Conservation (phyloP, 1,140 invertebrate genomes). For the Dryas iulia region DNA sequence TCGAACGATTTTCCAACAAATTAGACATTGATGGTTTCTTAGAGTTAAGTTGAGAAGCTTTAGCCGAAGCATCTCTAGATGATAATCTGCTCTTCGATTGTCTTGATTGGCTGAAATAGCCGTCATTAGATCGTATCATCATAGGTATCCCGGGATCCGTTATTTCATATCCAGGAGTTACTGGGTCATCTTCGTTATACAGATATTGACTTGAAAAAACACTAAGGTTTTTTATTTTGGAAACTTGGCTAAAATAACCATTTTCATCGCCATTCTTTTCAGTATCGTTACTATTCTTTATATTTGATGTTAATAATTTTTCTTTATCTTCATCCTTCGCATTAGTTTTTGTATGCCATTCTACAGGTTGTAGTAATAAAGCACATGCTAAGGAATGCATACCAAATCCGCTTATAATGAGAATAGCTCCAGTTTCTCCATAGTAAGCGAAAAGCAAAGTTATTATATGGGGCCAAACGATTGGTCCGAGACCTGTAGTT, state of each 20-base stretch:
- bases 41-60: constrained; percentile 60
- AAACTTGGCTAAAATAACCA: constrained; percentile 66
- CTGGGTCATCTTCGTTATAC: constrained; percentile 83
- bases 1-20: constrained; percentile 65
- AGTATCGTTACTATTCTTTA: constrained; percentile 28
- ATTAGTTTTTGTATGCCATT: constrained; percentile 80
- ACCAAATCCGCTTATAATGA: constrained; percentile 81
- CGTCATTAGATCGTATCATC: constrained; percentile 84
- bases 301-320: constrained; percentile 42
- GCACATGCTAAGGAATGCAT: constrained; percentile 81
- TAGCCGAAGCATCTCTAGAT: constrained; percentile 67
- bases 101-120: constrained; percentile 80
- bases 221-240: constrained; percentile 70
- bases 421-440: constrained; percentile 80
- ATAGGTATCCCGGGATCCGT: constrained; percentile 83
- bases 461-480: constrained; percentile 81
- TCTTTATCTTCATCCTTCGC: constrained; percentile 49
- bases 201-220: constrained; percentile 85
- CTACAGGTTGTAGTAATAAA: constrained; percentile 83
- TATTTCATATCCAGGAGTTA: constrained; percentile 83
- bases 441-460: constrained; percentile 78
- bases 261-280: constrained; percentile 54
- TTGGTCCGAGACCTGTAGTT: constrained; percentile 81
- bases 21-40: constrained; percentile 76
- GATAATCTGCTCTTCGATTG: constrained; percentile 76